These are phyloP conservation scores for Clunio marinus DNA, from an alignment of 2,888 invertebrate genomes.

Conservation along the genomic window DNA sequence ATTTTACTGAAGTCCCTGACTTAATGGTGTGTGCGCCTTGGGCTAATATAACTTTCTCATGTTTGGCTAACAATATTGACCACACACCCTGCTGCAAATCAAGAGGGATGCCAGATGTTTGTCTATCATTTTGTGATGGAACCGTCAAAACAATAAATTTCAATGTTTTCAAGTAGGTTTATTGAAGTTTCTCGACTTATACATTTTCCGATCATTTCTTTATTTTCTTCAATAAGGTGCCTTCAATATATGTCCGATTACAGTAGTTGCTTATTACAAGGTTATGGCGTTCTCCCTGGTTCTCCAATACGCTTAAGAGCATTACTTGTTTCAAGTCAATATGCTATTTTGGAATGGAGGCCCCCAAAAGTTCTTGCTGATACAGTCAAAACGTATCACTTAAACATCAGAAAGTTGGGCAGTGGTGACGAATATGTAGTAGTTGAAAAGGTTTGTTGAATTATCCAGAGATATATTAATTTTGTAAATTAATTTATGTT, in stretches of 20 bases:
- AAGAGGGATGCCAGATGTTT: slow-evolving; percentile 68
- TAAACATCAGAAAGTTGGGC: slow-evolving; percentile 58
- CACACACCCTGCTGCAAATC: slow-evolving; percentile 76
- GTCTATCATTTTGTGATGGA: slow-evolving; percentile 73
- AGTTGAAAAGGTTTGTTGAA: slow-evolving; percentile 53
- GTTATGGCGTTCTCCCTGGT: slow-evolving; percentile 76
- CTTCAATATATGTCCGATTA: slow-evolving; percentile 76
- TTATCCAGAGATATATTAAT: slow-evolving; percentile 11
- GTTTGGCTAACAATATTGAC: slow-evolving; percentile 74
- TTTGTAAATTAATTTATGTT: neutral
- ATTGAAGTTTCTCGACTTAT: neutral
- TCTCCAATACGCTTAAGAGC: slow-evolving; percentile 66
- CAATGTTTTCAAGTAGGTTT: slow-evolving; percentile 73
- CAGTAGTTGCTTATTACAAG: slow-evolving; percentile 76
- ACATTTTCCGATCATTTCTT: neutral
- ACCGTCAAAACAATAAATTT: slow-evolving; percentile 74
- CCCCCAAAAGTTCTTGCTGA: slow-evolving; percentile 66
- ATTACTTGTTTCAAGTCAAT: slow-evolving; percentile 69
- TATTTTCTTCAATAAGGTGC: slow-evolving; percentile 54
- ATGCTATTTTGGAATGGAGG: slow-evolving; percentile 75
- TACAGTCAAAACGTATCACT: slow-evolving; percentile 63
- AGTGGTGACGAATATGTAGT: slow-evolving; percentile 57
- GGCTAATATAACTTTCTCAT: slow-evolving; percentile 75
- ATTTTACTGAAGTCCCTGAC: slow-evolving; percentile 58
- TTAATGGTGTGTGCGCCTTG: slow-evolving; percentile 87